A percentile compares a stretch with the other conserved stretches of the same genome.
Conservation (phyloP, 2,113 vertebrate species). For the Crotalus viridis region DNA sequence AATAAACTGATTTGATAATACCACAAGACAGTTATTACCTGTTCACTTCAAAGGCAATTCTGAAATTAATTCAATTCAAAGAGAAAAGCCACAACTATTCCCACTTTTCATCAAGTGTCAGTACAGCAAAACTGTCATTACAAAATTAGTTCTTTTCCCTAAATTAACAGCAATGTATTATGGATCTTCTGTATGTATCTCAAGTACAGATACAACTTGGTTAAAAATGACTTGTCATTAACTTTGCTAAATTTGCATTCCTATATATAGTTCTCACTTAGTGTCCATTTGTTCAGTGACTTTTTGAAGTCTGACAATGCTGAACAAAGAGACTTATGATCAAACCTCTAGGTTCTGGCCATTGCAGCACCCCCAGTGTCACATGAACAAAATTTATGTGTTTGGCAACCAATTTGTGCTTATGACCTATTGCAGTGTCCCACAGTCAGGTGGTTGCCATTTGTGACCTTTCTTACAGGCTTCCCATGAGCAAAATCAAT, state of each 20-base stretch:
- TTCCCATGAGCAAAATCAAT: background rate
- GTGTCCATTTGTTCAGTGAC: background rate
- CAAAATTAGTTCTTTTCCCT: background rate
- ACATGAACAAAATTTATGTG: background rate
- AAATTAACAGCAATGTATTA: background rate
- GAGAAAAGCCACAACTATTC: background rate
- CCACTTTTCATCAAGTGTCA: background rate
- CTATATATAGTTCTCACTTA: background rate
- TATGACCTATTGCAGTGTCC: too few relatives aligned
- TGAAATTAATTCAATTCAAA: slow-evolving; percentile 6
- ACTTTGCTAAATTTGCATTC: background rate
- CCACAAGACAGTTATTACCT: background rate
- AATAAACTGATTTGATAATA: background rate
- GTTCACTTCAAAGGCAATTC: background rate
- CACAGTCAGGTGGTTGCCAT: background rate
- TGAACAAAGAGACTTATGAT: background rate
- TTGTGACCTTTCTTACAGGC: background rate
- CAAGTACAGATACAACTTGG: background rate
- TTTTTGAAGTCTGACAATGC: background rate
- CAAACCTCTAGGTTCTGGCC: background rate
- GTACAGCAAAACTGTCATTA: background rate
- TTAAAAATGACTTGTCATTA: background rate
- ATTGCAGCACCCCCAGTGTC: background rate
- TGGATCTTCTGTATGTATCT: background rate
- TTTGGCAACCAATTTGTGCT: background rate